Evolutionary conservation across 2,888 invertebrate species (phyloP), one percentile per base, ranked within the genome.

Genomic region (Caenorhabditis sp.): DNA sequence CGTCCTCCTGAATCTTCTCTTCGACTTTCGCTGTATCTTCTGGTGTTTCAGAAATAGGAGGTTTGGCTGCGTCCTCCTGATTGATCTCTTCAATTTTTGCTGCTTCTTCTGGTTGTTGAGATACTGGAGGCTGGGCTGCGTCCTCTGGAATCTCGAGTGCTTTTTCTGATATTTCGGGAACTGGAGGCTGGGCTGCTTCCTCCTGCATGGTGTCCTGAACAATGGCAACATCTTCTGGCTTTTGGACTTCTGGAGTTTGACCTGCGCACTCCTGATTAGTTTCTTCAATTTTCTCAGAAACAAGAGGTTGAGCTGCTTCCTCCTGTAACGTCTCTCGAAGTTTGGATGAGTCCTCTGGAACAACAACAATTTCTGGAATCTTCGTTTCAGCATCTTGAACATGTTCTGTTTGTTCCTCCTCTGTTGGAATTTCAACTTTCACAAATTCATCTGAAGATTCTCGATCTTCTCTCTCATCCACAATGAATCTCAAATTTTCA

Each of bases 401-500:
- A 17, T n/a, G n/a, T 31, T 31, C 10, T 31, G 4, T 10, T 31
- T 10, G 5, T 31, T 7, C 10, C 31, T 31, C 10, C 10, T 31
- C 31, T 31, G 31, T 31, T 7, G 31, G 31, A 4, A 23, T 38
- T 12, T 31, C 12, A 43, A 43, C 17, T 43, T 43, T 43, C 8
- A 43, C 43, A 14, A 43, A 25, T 58, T 54, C 57, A 59, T 52
- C 70, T 56, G 66, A 56, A 50, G 63, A 67, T 63, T 57, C 67
- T 63, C 67, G 63, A 52, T 57, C 63, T 43, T 23, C 26, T n/a
- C 59, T 59, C 7, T 58, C 54, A 43, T n/a, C 43, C 10, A 63
- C 59, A 25, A 64, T 64, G 36, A 72, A 60, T 43, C 67, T 56
- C 23, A 67, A 70, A 60, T 71, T 67, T 20, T 67, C 61, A 23